These are phyloP conservation scores for Erebia palarica DNA, from an alignment of 2,888 invertebrate genomes.

Conservation along the genomic window DNA sequence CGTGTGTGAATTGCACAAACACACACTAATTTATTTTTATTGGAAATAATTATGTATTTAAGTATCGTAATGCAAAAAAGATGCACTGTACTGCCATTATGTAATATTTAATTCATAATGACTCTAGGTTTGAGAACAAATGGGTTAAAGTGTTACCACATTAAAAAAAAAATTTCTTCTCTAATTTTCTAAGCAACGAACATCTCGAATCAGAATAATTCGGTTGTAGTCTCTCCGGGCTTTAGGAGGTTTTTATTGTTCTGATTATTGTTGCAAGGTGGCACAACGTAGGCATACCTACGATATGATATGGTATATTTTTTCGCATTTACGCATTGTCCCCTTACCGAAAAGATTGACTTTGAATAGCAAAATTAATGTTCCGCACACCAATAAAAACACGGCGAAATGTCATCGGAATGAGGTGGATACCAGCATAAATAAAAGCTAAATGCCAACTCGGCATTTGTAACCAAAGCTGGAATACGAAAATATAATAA, in stretches of 20 bases:
- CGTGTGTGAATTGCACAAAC: too few relatives aligned
- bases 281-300: too few relatives aligned
- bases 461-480: slow-evolving; percentile 62
- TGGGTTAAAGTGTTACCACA: neutral
- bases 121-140: too few relatives aligned
- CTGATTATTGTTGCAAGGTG: too few relatives aligned
- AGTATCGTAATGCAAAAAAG: neutral
- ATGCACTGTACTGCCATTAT: neutral
- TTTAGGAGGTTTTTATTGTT: too few relatives aligned
- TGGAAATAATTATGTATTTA: too few relatives aligned
- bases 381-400: slow-evolving; percentile 77
- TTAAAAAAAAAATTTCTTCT: neutral
- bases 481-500: slow-evolving; percentile 21
- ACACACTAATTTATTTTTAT: too few relatives aligned
- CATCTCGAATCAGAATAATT: too few relatives aligned
- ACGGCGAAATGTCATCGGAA: slow-evolving; percentile 75
- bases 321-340: slow-evolving; percentile 12
- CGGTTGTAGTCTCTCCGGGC: too few relatives aligned
- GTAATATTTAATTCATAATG: too few relatives aligned
- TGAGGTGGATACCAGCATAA: slow-evolving; percentile 64
- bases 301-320: neutral
- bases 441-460: slow-evolving; percentile 72
- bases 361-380: slow-evolving; percentile 72
- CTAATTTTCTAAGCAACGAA: too few relatives aligned
- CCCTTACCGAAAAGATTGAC: slow-evolving; percentile 13